Conservation (phyloP, 1,140 invertebrate genomes). For the Caenorhabditis latens region DNA sequence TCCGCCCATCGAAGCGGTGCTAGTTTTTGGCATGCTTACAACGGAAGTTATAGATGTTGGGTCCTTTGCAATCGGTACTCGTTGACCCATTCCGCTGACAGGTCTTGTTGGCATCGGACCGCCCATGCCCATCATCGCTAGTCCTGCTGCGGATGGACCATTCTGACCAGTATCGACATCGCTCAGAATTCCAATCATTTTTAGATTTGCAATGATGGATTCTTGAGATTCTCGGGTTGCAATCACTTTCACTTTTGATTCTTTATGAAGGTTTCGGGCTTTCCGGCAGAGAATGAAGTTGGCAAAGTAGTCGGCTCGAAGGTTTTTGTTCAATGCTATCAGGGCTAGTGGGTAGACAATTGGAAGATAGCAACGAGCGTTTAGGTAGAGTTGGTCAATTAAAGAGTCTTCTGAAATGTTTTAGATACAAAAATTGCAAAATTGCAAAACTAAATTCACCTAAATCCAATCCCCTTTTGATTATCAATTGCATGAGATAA, state of each 20-base stretch:
- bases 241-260: constrained; percentile 37
- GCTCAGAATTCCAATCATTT: constrained; percentile 57
- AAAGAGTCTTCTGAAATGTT: not conserved
- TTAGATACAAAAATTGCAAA: not conserved
- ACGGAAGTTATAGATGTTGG: not conserved
- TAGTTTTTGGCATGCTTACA: not conserved
- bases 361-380: constrained; percentile 46
- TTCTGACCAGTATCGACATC: constrained; percentile 37
- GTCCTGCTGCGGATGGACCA: not conserved
- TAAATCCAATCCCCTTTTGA: constrained; percentile 8
- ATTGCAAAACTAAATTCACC: not conserved
- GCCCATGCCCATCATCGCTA: constrained; percentile 10
- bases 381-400: constrained; percentile 3
- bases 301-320: constrained; percentile 1
- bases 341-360: constrained; percentile 9
- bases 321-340: constrained; percentile 7
- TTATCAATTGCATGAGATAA: not conserved
- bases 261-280: constrained; percentile 29
- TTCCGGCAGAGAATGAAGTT: constrained; percentile 38
- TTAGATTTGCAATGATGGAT: constrained; percentile 53
- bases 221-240: constrained; percentile 47
- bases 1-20: not conserved
- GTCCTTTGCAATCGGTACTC: constrained; percentile 1
- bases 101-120: not conserved
- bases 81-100: not conserved